phyloP scores from a whole-genome alignment of 1,140 invertebrate species.

The Zophobas morio region DNA sequence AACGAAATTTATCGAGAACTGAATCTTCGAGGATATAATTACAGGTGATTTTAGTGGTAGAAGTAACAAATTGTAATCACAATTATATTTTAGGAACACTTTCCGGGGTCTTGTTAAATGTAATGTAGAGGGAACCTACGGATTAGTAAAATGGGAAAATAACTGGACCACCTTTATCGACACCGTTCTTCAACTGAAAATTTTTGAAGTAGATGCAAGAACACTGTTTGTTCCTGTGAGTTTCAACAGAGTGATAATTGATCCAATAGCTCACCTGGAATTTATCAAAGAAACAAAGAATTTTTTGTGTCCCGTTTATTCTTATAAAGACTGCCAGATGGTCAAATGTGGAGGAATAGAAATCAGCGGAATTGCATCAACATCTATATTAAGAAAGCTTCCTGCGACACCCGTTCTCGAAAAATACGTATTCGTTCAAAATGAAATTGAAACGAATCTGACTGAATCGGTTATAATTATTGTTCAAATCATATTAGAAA shows the following conservation, averaged over 20 bases:
- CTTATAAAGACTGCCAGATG: no score
- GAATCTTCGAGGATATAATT: slow-evolving; percentile 91
- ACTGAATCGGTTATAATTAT: no score
- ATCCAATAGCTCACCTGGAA: slow-evolving; percentile 80
- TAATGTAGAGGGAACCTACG: slow-evolving; percentile 67
- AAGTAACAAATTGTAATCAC: neutral
- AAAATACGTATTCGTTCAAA: no score
- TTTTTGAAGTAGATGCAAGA: slow-evolving; percentile 82
- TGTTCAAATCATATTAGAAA: no score
- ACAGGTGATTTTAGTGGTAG: slow-evolving; percentile 70
- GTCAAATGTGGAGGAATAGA: no score
- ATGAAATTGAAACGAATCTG: no score
- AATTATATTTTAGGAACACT: slow-evolving; percentile 68
- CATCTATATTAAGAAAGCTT: no score
- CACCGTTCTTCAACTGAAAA: slow-evolving; percentile 90
- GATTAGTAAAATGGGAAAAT: slow-evolving; percentile 76
- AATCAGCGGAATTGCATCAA: no score
- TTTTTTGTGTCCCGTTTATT: no score
- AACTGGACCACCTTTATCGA: slow-evolving; percentile 96
- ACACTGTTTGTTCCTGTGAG: slow-evolving; percentile 88
- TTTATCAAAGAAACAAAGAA: slow-evolving; percentile 66
- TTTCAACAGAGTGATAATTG: slow-evolving; percentile 85
- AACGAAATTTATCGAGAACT: slow-evolving; percentile 94
- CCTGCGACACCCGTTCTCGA: no score
- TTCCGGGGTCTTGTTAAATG: slow-evolving; percentile 74